Conservation (phyloP, 53 echinoderm and acorn worm genomes). For the Arbacia lixula region DNA sequence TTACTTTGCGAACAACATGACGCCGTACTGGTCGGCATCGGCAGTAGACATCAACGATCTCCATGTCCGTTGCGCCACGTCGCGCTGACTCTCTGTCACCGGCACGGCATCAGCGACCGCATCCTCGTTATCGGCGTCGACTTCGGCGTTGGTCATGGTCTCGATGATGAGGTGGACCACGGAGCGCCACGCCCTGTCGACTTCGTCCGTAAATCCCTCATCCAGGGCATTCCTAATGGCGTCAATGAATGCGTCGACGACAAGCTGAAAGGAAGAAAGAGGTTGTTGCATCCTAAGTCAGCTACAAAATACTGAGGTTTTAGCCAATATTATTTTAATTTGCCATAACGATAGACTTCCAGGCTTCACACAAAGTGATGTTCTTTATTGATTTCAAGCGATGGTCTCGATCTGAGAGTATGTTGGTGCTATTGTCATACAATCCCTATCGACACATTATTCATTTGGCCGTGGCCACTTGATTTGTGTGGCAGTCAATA, state of each 20-base stretch:
- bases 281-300: too few species aligned
- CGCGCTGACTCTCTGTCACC: constrained; percentile 3
- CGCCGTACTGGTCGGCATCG: constrained; percentile 28
- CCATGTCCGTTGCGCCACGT: constrained; percentile 7
- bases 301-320: too few species aligned
- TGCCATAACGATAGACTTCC: too few species aligned
- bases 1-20: constrained; percentile 46
- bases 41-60: neutral
- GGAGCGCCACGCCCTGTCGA: neutral
- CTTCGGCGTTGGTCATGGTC: constrained; percentile 5
- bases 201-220: constrained; percentile 12
- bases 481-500: too few species aligned
- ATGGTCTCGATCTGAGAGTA: too few species aligned
- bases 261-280: neutral
- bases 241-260: neutral
- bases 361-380: too few species aligned
- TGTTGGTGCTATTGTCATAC: too few species aligned
- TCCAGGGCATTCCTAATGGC: constrained; percentile 4
- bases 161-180: constrained; percentile 12
- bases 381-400: too few species aligned
- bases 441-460: too few species aligned
- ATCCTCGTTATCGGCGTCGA: neutral
- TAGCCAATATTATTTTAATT: too few species aligned
- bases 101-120: neutral
- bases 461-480: too few species aligned